Evolutionary conservation across 2,888 invertebrate genomes (phyloP), one percentile per base, ranked within the genome.

Genomic region (Timema podura): DNA sequence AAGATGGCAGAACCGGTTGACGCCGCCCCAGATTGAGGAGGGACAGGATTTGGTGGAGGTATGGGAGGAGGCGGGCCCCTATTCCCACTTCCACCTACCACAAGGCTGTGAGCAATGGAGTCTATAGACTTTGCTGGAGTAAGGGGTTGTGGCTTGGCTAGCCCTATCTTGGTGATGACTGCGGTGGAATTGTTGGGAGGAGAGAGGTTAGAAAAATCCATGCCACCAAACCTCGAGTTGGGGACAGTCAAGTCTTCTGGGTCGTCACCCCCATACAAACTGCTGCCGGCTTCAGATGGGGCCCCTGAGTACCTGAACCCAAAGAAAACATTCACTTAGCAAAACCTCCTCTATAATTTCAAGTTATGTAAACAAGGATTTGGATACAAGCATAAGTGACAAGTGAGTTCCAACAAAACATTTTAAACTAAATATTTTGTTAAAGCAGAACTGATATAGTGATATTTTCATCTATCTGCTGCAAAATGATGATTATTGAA

Each of bases 231-330:
- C 68, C 73, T 68, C 30, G 73, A 73, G 71, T 73, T 73, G 47
- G 73, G 69, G 71, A 89, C 87, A 76, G 93, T 92, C 72, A 93
- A 85, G 78, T 94, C 94, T 80, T 94, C 93, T 91, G 91, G 79
- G 93, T 75, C 93, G 75, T 92, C 91, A 75, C 90, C 91, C 7
- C 90, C 91, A 80, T 92, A 92, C 59, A 90, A 81, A 68, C 89
- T 90, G 80, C 90, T 90, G 46, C 86, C 86, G 72, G 87, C 88
- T 80, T 90, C 91, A 3, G 89, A 89, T 0, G 73, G 74, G 15
- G 74, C 73, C 72, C 86, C 82, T 6, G 70, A 64, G 44, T 69
- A 73, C 8, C 74, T 65, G 72, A 86, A 30, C 1, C 9, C 82
- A n/a, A n/a, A n/a, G n/a, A n/a, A n/a, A n/a, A n/a, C n/a, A n/a